phyloP scores from a whole-genome alignment of 2,888 invertebrate species.

The Dynastes tityus region DNA sequence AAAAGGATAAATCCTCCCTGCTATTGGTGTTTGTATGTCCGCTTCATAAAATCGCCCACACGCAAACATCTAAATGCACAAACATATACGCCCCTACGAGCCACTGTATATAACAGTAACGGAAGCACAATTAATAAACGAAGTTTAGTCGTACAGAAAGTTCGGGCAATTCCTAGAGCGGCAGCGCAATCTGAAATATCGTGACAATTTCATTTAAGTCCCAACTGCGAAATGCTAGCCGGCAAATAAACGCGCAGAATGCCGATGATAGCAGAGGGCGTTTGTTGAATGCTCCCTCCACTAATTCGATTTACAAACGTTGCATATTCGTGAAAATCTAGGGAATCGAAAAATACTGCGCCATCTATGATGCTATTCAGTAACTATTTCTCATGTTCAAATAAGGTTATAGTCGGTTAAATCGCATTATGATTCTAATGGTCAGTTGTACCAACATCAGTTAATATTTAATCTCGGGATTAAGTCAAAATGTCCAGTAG shows the following conservation, averaged over 20 bases:
- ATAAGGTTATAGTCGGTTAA: too few species aligned
- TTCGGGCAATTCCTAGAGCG: slow-evolving; percentile 64
- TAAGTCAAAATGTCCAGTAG: too few species aligned
- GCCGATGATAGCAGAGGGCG: slow-evolving; percentile 15
- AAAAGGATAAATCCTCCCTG: slow-evolving; percentile 50
- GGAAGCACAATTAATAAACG: slow-evolving; percentile 67
- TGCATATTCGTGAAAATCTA: neutral
- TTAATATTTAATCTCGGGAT: too few species aligned
- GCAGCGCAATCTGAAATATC: slow-evolving; percentile 65
- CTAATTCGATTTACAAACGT: neutral
- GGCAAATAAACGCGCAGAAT: slow-evolving; percentile 12
- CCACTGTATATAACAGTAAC: slow-evolving; percentile 57
- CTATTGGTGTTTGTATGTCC: slow-evolving; percentile 53
- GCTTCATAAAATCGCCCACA: slow-evolving; percentile 51
- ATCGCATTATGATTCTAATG: too few species aligned
- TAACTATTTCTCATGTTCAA: too few species aligned
- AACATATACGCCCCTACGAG: slow-evolving; percentile 51
- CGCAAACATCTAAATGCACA: slow-evolving; percentile 41
- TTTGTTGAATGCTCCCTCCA: neutral
- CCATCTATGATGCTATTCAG: too few species aligned
- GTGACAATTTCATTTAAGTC: slow-evolving; percentile 59
- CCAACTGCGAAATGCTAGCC: slow-evolving; percentile 37
- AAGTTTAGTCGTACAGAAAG: slow-evolving; percentile 64
- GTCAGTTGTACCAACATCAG: too few species aligned
- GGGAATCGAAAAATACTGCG: neutral